Base-by-base conservation (phyloP, 2,797 vertebrate genomes). In the Sebastes trivittatus region DNA sequence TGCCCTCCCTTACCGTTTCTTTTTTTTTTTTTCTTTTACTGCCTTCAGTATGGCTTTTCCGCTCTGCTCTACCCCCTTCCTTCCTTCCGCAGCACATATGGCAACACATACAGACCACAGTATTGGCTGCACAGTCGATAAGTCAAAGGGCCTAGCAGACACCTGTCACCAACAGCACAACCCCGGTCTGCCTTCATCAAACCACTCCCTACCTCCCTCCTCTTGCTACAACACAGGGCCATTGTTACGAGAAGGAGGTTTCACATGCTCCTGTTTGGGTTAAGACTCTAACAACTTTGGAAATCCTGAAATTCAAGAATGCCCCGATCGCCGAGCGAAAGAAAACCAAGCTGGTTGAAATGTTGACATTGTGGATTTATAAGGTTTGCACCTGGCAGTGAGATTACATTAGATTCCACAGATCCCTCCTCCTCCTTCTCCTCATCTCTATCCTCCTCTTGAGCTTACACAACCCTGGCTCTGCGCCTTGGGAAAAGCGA, bases 401-500 rank as follows among this genome's bases (percentile, higher is more conserved):
- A 61, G 72, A 77, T 78, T 69, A 78, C 63, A 88, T 80, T 69
- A 62, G 23, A 81, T 77, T 65, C 9, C 38, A 72, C 60, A 75
- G 72, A 81, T 71, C 58, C 36, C 27, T 66, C 62, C 49, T 62
- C 67, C 61, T 46, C 16, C 42, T 46, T 18, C 42, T 52, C 49
- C 7, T 85, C 74, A 54, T 78, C 68, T 60, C 30, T 46, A 36
- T 63, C 69, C 54, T 81, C 27, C 46, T 59, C 63, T 52, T 20
- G 49, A 77, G 77, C 78, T 90, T 74, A 75, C 84, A 84, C 84
- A 90, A 84, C 80, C 77, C 59, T 67, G 72, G 63, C 88, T 78
- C 65, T 2, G 62, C 5, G 60, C 46, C 75, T 82, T 14, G 29
- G 59, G 67, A 82, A 70, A 69, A 62, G 42, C 1, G 5, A 87